Conservation (phyloP, 2,888 invertebrate genomes). For the Protonemura montana region DNA sequence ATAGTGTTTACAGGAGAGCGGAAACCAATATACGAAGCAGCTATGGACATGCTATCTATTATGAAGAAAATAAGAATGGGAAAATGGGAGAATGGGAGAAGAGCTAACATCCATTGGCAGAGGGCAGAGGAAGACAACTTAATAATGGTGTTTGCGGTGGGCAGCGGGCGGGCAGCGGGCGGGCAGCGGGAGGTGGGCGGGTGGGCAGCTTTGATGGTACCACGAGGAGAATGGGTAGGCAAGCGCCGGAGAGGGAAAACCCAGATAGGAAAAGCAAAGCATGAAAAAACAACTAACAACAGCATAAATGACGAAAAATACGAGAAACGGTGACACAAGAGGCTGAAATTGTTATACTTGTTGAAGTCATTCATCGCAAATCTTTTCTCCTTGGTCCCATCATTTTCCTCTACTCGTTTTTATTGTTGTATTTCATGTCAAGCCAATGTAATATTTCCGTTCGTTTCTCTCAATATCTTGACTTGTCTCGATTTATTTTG, state of each 20-base stretch:
- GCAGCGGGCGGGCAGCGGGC: neutral
- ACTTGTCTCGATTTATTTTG: neutral
- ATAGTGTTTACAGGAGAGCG: neutral
- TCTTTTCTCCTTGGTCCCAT: neutral
- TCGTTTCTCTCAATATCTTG: neutral
- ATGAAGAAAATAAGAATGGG: neutral
- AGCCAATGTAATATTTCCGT: neutral
- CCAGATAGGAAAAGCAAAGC: neutral
- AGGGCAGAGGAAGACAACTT: neutral
- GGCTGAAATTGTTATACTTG: conserved; percentile 1
- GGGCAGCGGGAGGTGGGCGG: neutral
- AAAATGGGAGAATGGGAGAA: neutral
- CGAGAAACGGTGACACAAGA: neutral
- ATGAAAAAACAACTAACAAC: conserved; percentile 12
- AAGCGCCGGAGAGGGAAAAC: neutral
- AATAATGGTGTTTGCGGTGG: neutral
- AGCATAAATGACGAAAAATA: conserved; percentile 2
- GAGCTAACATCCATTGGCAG: neutral
- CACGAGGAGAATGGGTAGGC: neutral
- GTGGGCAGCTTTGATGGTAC: neutral
- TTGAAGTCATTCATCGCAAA: neutral
- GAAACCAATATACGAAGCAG: neutral
- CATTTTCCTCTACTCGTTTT: neutral
- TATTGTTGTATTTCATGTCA: neutral
- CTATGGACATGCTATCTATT: neutral